Percentiles rank a stretch among this genome's conserved stretches.
Evolutionary conservation across 2,113 vertebrate genomes (phyloP).

Genomic region (Chrysemys picta): DNA sequence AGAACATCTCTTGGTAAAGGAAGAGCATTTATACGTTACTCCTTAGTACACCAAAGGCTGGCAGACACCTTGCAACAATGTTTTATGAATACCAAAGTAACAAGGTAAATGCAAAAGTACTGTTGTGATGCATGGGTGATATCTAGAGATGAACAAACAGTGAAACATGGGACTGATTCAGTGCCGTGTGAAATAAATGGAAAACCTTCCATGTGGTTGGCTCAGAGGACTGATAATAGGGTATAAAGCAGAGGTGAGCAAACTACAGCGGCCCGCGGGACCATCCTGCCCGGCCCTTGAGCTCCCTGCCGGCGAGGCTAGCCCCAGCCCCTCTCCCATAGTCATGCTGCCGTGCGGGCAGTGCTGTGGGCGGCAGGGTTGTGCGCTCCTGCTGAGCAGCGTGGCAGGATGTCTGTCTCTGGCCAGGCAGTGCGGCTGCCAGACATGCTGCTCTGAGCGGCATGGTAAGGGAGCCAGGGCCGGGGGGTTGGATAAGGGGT

Average conservation of each 20-base stretch:
- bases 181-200: not conserved
- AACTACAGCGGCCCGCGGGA: too few relatives aligned
- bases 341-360: too few relatives aligned
- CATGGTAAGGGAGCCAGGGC: too few relatives aligned
- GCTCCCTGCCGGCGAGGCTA: too few relatives aligned
- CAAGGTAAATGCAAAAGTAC: conserved; percentile 82
- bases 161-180: not conserved
- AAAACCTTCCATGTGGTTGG: conserved; percentile 15
- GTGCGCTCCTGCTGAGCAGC: too few relatives aligned
- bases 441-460: too few relatives aligned
- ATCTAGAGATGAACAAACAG: not conserved
- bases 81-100: conserved; percentile 92
- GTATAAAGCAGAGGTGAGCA: not conserved
- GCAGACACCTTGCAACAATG: conserved; percentile 97
- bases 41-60: conserved; percentile 92
- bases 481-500: too few relatives aligned
- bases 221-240: conserved; percentile 42
- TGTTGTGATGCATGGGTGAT: not conserved
- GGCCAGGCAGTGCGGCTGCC: too few relatives aligned
- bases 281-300: too few relatives aligned
- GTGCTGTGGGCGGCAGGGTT: too few relatives aligned
- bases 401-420: too few relatives aligned
- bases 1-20: conserved; percentile 96
- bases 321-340: too few relatives aligned
- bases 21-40: conserved; percentile 95